Percentiles rank a stretch among this genome's conserved stretches.
Evolutionary conservation across 2,797 vertebrate genomes (phyloP).

Genomic region (Xenentodon cancila): DNA sequence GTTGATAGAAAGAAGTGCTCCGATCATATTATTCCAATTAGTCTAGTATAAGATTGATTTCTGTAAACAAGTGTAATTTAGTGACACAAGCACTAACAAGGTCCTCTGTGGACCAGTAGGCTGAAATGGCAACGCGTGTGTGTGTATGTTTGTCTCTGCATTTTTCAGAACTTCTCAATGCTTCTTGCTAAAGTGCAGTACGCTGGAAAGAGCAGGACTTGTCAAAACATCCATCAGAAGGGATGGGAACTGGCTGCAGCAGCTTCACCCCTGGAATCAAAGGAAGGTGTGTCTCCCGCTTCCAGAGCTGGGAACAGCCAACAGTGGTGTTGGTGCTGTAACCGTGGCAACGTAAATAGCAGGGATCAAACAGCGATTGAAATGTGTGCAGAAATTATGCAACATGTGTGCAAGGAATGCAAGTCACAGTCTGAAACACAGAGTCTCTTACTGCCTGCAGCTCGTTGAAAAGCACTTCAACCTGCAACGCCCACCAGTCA

Average conservation of each 20-base stretch:
- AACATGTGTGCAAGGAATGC: constrained; percentile 39
- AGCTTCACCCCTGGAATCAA: constrained; percentile 56
- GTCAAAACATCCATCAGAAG: constrained; percentile 68
- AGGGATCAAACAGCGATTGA: constrained; percentile 72
- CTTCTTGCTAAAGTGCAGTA: constrained; percentile 54
- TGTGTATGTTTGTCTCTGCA: constrained; percentile 4
- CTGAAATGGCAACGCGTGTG: no score
- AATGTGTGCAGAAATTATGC: constrained; percentile 64
- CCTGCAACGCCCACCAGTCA: constrained; percentile 30
- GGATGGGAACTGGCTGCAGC: constrained; percentile 37
- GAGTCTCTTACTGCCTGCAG: constrained; percentile 34
- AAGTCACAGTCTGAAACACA: constrained; percentile 31
- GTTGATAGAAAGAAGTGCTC: no score
- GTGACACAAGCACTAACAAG: no score
- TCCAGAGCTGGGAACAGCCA: constrained; percentile 55
- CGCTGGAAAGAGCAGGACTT: constrained; percentile 55
- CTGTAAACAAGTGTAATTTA: no score
- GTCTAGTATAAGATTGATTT: no score
- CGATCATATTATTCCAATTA: no score
- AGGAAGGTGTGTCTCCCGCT: constrained; percentile 75
- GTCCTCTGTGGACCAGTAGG: no score
- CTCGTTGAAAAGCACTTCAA: constrained; percentile 32
- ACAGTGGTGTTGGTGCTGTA: constrained; percentile 68
- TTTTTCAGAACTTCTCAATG: constrained; percentile 49
- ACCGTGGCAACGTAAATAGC: constrained; percentile 74